Base-by-base conservation (phyloP, 2,888 invertebrate species). In the Chrysotoxum bicinctum region DNA sequence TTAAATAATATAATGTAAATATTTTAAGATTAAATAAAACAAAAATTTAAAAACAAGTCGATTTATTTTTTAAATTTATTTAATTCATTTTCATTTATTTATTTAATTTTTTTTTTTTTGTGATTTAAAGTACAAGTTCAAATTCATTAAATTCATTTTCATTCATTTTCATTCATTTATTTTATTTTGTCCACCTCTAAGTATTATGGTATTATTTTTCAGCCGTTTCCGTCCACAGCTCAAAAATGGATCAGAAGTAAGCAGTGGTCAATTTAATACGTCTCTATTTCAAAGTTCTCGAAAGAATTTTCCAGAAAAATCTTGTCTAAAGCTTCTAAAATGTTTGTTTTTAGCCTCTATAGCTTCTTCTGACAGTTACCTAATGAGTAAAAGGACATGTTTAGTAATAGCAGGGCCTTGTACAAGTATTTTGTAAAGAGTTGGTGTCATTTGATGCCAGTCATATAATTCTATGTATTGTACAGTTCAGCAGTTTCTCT, bases 361-460 rank as follows among this genome's bases (percentile, higher is more conserved):
- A n/a, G n/a, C n/a, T n/a, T 16, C 37, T 26, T 26, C 26, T 26
- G 26, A 26, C 2, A 26, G 26, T 26, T 26, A 5, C 5, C 26
- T 14, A 10, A 8, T 58, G 0, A 30, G 21, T n/a, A 37, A 14
- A 58, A 58, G 58, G 12, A 23, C 58, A 37, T 37, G 26, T 30
- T 30, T 14, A n/a, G 16, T 54, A 3, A 54, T 16, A 8, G 8
- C 30, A 30, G 30, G 16, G 9, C 16, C 30, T 30, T 54, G 37
- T 21, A 12, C 14, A 21, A 58, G 58, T 21, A 58, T 37, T 21
- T 58, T 37, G 8, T 58, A 37, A 0, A 58, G 19, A 21, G 21
- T 35, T 21, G 58, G 21, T 58, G 37, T 21, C 58, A 58, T 37
- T 37, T 14, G 37, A 37, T 58, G 37, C 58, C 58, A 58, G 21